Percentiles rank a stretch among this genome's conserved stretches.
These are phyloP conservation scores for Papilio machaon DNA, from an alignment of 1,140 invertebrate species.

Conservation along the genomic window DNA sequence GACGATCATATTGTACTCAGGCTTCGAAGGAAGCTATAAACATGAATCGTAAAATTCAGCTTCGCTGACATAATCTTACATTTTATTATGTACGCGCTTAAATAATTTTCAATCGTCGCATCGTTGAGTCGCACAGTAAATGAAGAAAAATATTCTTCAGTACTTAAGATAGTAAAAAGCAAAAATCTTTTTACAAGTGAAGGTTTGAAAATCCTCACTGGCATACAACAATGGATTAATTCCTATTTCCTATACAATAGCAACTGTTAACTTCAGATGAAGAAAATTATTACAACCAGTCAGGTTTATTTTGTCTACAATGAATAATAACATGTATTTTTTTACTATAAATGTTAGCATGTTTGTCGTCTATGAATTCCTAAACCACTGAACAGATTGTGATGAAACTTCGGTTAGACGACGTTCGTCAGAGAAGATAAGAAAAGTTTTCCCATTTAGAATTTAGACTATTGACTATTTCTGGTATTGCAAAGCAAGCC, in stretches of 20 bases:
- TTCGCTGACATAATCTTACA: conserved; percentile 38
- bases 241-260: no score
- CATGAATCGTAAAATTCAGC: conserved; percentile 44
- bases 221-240: no score
- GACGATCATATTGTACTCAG: conserved; percentile 39
- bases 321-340: no score
- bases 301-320: no score
- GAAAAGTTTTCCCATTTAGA: background rate
- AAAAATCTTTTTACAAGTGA: background rate
- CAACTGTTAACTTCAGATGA: no score
- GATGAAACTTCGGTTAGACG: no score
- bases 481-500: no score
- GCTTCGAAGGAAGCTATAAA: conserved; percentile 48
- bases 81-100: background rate
- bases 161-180: background rate
- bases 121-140: background rate
- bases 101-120: background rate
- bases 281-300: no score
- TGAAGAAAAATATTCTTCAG: background rate
- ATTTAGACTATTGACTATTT: background rate
- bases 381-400: no score
- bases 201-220: no score
- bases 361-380: no score
- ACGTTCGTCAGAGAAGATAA: background rate
- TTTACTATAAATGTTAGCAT: no score